Evolutionary conservation across 2,797 vertebrate genomes (phyloP), one percentile per base, ranked within the genome.

Genomic region (Tokudaia muenninki): DNA sequence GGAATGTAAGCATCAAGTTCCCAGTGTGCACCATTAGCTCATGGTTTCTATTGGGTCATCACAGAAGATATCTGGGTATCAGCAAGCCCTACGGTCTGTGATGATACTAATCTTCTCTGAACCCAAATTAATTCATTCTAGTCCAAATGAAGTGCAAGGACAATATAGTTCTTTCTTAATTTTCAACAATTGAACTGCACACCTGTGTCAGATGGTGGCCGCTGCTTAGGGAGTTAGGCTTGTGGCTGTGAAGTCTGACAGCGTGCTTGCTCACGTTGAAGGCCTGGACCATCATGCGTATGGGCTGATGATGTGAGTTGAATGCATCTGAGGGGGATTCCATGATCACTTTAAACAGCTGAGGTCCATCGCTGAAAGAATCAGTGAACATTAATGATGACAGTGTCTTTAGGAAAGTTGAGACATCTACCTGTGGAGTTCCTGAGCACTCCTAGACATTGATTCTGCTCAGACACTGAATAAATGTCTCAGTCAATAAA

Each of bases 301-400:
- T 82, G 91, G 94, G 26, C 21, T 50, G 1, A 1, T 74, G 92
- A 78, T 95, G 77, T 21, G 11, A 74, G 0, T n/a, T 78, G 95
- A 86, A 88, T 67, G 59, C 86, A 86, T 88, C 86, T 95, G 89
- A 95, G 52, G 65, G 11, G 37, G 55, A 55, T n/a, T 37, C n/a
- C 17, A 70, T 57, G 74, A 78, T 92, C 81, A 86, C 22, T 59
- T 65, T 82, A n/a, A 90, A 70, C n/a, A 50, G 29, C 91, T 92
- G 94, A 97, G 31, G 89, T 74, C 77, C 59, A 14, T 6, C 11
- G 70, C 44, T 50, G 31, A 41, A 74, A 70, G 70, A 63, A 17
- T 4, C 34, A 1, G 14, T 21, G 0, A 0, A 0, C 50, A 4
- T 31, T 34, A 10, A 7, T n/a, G 52, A 6, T 21, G n/a, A 22